Base-by-base conservation (phyloP, 2,113 vertebrate species). In the Notechis scutatus region DNA sequence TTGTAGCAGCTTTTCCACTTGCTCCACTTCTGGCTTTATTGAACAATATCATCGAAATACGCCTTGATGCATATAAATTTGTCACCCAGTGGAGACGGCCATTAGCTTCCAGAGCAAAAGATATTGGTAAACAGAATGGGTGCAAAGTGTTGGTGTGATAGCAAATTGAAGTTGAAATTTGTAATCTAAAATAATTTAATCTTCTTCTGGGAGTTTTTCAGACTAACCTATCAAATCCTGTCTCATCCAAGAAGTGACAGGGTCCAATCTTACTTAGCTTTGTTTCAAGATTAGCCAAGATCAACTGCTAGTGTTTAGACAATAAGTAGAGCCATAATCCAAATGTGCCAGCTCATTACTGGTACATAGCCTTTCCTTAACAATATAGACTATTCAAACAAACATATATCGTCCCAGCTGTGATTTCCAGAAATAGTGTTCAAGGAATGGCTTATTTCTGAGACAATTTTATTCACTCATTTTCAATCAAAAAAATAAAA, bases 31-130 rank as follows among this genome's bases (percentile, higher is more conserved):
- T 99, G 92, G 99, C 99, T 92, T 98, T 99, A 97, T 97, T 99
- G 95, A 99, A 99, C 96, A 99, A 99, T 95, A 97, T 99, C 90
- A 99, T 99, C 61, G 99, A 99, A 98, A 99, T 99, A 92, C 98
- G 99, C 57, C 97, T 99, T 69, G 99, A 99, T 61, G 99, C 99
- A 54, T 99, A 99, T 96, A 99, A 99, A 97, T 99, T 99, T 96
- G 98, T 99, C 93, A 98, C 98, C n/a, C 98, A 99, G 94, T 99
- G 99, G 98, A 98, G 98, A 91, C 98, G 99, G 89, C 98, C 99
- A 85, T 97, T 99, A 97, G 99, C 99, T 92, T 99, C 98, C 89
- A 98, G 99, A 97, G 98, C 98, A 96, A 99, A 99, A 97, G 98
- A 99, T 95, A 99, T 99, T 95, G 99, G 99, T 99, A 95, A 98